Percentiles rank a stretch among this genome's conserved stretches.
phyloP scores from a whole-genome alignment of 37 sponge, comb jelly and placozoan genomes.

The Petrosia ficiformis region DNA sequence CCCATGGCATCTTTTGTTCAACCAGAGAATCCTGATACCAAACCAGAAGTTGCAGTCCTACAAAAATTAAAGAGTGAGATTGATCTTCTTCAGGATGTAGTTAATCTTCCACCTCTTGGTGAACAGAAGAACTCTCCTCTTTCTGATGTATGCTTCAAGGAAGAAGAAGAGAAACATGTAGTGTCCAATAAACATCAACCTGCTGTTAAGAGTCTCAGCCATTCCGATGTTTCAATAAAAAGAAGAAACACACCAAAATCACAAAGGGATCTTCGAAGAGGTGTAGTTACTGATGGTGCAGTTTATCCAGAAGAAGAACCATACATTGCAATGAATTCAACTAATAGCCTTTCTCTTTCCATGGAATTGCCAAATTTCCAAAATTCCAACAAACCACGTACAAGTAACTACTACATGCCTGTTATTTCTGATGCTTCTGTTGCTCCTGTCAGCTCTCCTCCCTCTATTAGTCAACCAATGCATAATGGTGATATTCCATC shows the following conservation, averaged over 20 bases:
- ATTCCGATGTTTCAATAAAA: not conserved
- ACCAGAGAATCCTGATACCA: not conserved
- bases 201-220: not conserved
- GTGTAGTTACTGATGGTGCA: conserved; percentile 31
- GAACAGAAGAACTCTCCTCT: not conserved
- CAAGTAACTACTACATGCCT: not conserved
- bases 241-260: conserved; percentile 22
- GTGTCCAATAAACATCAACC: not conserved
- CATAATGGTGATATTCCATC: not conserved
- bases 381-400: not conserved
- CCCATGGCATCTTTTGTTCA: not conserved
- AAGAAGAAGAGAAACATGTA: not conserved
- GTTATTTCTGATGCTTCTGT: not conserved
- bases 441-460: not conserved
- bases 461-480: not conserved
- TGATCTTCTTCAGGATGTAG: not conserved
- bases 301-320: conserved; percentile 14
- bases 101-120: not conserved
- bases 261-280: conserved; percentile 21
- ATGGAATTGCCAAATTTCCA: not conserved
- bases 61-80: not conserved
- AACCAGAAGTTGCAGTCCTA: not conserved
- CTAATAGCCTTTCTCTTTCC: not conserved
- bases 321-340: conserved; percentile 38
- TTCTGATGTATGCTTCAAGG: too few relatives aligned